These are phyloP conservation scores for Vanessa cardui DNA, from an alignment of 2,888 invertebrate genomes.

Conservation along the genomic window DNA sequence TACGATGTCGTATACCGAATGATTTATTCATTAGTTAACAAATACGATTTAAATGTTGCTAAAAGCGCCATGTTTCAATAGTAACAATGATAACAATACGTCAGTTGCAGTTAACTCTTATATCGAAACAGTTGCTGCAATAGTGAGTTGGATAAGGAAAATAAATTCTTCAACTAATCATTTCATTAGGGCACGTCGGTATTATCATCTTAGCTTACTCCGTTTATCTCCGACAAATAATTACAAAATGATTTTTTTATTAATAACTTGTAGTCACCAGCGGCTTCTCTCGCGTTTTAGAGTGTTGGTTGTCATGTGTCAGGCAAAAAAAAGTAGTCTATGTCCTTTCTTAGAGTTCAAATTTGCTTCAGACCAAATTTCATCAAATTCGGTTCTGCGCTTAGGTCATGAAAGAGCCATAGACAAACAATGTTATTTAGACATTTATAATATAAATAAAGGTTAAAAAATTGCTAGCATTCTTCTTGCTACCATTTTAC, in stretches of 20 bases:
- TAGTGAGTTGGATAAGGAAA: conserved; percentile 34
- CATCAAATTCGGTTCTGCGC: too few relatives aligned
- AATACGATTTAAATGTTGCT: conserved; percentile 19
- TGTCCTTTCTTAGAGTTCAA: too few relatives aligned
- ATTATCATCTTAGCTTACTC: conserved; percentile 32
- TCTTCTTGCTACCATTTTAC: too few relatives aligned
- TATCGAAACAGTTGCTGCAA: conserved; percentile 38
- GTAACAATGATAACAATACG: conserved; percentile 31
- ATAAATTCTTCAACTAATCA: conserved; percentile 38
- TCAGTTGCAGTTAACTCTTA: conserved; percentile 33
- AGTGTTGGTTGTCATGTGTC: too few relatives aligned
- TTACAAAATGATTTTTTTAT: background rate
- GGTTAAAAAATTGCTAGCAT: too few relatives aligned
- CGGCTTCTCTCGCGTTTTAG: too few relatives aligned
- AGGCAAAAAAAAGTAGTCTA: too few relatives aligned
- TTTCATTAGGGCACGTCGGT: conserved; percentile 36
- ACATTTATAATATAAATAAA: too few relatives aligned
- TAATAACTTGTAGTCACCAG: too few relatives aligned
- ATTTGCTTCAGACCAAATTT: too few relatives aligned
- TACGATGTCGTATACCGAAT: background rate
- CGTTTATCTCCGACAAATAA: conserved; percentile 54
- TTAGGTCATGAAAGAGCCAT: too few relatives aligned
- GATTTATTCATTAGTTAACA: conserved; percentile 10
- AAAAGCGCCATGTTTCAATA: conserved; percentile 21
- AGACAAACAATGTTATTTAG: too few relatives aligned